A percentile compares a stretch with the other conserved stretches of the same genome.
phyloP scores from a whole-genome alignment of 2,113 vertebrate species.

The Hemibagrus wyckioides region DNA sequence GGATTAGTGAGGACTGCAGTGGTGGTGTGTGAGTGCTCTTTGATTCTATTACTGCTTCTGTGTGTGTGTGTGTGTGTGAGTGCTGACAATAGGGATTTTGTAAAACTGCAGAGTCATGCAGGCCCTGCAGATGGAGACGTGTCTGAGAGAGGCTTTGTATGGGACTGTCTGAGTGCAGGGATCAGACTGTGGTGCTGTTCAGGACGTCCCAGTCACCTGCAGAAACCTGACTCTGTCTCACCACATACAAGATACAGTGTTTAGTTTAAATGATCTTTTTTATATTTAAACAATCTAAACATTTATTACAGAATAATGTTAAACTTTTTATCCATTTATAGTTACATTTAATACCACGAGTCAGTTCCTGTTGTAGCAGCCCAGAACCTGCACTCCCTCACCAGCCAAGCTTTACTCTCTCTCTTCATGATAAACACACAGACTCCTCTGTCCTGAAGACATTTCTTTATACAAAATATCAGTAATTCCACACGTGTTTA shows the following conservation, averaged over 20 bases:
- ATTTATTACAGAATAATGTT: neutral
- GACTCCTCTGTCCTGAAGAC: neutral
- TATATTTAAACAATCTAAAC: too few species aligned
- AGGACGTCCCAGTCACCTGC: too few species aligned
- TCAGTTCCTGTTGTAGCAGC: neutral
- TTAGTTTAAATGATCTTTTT: neutral
- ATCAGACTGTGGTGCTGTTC: neutral
- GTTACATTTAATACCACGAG: too few species aligned
- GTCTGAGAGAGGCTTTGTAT: constrained; percentile 4
- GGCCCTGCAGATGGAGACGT: constrained; percentile 27
- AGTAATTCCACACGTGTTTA: neutral
- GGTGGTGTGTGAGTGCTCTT: constrained; percentile 42
- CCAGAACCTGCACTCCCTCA: neutral
- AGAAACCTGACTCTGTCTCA: neutral
- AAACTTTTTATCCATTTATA: neutral
- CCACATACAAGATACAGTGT: neutral
- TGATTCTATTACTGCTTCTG: constrained; percentile 46
- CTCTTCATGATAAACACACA: neutral
- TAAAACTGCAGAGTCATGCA: constrained; percentile 50
- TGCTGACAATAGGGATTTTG: constrained; percentile 41
- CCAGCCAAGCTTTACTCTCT: neutral
- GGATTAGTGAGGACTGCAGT: constrained; percentile 49
- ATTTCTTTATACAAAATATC: neutral
- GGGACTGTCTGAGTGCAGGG: constrained; percentile 6
- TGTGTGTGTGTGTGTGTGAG: constrained; percentile 25